phyloP scores from a whole-genome alignment of 2,797 vertebrate species.

The Vipera latastei region DNA sequence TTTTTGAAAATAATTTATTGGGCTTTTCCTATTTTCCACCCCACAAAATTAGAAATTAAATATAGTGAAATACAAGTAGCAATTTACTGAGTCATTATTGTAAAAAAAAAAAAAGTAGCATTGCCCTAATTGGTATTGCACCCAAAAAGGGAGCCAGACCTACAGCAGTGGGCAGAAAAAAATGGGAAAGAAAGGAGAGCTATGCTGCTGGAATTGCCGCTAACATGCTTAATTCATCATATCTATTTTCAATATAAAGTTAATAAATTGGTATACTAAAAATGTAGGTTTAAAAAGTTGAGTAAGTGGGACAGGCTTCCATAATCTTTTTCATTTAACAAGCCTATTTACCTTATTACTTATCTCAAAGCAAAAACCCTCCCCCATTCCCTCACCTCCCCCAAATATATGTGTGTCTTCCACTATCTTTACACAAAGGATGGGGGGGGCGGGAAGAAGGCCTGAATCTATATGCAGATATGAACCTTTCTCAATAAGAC shows the following conservation, averaged over 20 bases:
- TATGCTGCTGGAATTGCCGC: neutral
- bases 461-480: neutral
- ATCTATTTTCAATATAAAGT: neutral
- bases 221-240: neutral
- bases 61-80: neutral
- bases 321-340: neutral
- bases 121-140: neutral
- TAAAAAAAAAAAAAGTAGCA: neutral
- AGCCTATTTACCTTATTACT: neutral
- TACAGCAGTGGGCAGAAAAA: neutral
- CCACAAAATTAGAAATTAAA: slow-evolving; percentile 9
- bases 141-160: neutral
- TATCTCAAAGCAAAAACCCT: neutral
- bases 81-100: slow-evolving; percentile 11
- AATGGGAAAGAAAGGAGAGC: neutral
- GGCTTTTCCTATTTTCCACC: neutral
- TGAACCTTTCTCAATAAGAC: neutral
- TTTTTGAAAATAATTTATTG: slow-evolving; percentile 3
- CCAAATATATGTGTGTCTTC: neutral
- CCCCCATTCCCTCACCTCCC: neutral
- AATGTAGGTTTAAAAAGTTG: neutral
- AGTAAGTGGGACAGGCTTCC: neutral
- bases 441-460: neutral
- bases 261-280: neutral
- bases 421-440: neutral